These are phyloP conservation scores for Idris sp. DNA, from an alignment of 1,140 invertebrate genomes.

Conservation along the genomic window DNA sequence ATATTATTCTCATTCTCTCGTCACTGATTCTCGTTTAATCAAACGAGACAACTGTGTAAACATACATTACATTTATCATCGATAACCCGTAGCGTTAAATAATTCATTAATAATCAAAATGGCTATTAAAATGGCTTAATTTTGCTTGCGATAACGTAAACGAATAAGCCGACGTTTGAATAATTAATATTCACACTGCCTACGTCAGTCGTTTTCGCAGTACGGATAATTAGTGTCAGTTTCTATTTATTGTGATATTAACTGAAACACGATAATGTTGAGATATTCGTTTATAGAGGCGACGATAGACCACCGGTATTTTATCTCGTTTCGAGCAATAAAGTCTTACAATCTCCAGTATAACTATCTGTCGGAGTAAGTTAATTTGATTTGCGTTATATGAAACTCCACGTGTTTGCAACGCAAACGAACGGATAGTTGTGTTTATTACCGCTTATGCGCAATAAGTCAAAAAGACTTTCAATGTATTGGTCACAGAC, in stretches of 20 bases:
- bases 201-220: conserved; percentile 14
- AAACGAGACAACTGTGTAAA: conserved; percentile 57
- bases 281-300: conserved; percentile 61
- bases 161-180: conserved; percentile 31
- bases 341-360: conserved; percentile 50
- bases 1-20: too few relatives aligned
- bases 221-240: conserved; percentile 60
- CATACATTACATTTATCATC: conserved; percentile 49
- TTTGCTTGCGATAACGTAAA: conserved; percentile 33
- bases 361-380: conserved; percentile 59
- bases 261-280: conserved; percentile 57
- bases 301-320: conserved; percentile 63
- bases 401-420: conserved; percentile 33
- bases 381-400: conserved; percentile 58
- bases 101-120: conserved; percentile 50
- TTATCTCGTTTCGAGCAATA: conserved; percentile 56
- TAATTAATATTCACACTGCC: conserved; percentile 40
- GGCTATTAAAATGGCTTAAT: conserved; percentile 51
- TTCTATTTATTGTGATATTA: conserved; percentile 63
- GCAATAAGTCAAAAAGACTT: conserved; percentile 27
- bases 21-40: conserved; percentile 26
- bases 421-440: conserved; percentile 1
- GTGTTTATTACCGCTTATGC: conserved; percentile 32
- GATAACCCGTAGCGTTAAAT: conserved; percentile 46
- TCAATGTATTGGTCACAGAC: conserved; percentile 42